Evolutionary conservation across 2,797 vertebrate species (phyloP).

Genomic region (Mareca strepera): DNA sequence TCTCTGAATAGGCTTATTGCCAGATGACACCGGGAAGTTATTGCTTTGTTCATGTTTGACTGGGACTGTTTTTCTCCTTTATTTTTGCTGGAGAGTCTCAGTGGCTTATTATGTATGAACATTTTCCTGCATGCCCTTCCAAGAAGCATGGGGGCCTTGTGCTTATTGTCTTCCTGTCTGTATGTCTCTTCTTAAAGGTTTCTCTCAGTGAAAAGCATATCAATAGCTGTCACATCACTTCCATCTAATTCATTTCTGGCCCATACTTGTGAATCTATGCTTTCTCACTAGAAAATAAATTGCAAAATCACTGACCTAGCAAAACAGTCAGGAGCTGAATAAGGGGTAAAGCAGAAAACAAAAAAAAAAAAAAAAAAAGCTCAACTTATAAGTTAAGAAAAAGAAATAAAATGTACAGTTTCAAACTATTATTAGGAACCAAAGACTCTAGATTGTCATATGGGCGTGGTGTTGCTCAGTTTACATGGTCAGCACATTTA

Average conservation of each 20-base stretch:
- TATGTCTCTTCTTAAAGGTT: neutral
- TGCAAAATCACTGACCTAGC: neutral
- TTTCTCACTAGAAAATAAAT: neutral
- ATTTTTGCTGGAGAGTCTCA: neutral
- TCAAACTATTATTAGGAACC: neutral
- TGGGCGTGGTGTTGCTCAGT: neutral
- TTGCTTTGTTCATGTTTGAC: neutral
- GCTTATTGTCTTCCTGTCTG: neutral
- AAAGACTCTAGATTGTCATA: neutral
- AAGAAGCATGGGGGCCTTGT: neutral
- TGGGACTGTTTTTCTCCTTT: neutral
- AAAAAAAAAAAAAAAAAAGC: neutral
- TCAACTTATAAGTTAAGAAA: neutral
- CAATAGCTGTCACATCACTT: neutral
- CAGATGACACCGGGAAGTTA: conserved; percentile 21
- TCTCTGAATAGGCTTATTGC: neutral
- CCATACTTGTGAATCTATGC: neutral
- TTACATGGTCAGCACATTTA: neutral
- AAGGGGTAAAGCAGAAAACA: neutral
- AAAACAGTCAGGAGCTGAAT: neutral
- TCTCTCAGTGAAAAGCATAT: neutral
- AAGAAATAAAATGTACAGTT: neutral
- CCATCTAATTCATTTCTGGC: neutral
- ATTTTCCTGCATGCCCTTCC: neutral
- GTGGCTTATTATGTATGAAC: neutral